Evolutionary conservation across 1,140 invertebrate species (phyloP).

Genomic region (Reticulitermes speratus): DNA sequence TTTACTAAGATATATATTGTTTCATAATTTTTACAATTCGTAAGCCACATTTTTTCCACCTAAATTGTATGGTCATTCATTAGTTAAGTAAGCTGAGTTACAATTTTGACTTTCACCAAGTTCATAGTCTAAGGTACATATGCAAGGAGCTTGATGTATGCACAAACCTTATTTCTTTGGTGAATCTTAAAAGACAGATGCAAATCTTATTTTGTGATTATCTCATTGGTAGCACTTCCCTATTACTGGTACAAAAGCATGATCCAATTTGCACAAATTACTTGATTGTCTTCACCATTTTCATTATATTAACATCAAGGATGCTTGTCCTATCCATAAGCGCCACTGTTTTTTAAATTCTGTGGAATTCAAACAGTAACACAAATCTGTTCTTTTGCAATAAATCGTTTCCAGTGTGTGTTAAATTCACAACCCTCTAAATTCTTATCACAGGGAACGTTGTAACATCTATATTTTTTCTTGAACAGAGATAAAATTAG

Average conservation of each 20-base stretch:
- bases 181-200: neutral
- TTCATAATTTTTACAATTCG: too few relatives aligned
- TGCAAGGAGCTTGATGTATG: conserved; percentile 4
- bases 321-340: neutral
- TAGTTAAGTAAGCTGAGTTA: neutral
- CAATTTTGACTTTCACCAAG: neutral
- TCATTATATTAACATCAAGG: neutral
- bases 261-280: neutral
- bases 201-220: neutral
- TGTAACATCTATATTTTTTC: neutral
- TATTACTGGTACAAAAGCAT: neutral
- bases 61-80: neutral
- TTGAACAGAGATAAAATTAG: neutral
- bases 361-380: neutral
- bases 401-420: neutral
- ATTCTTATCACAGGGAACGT: neutral
- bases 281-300: neutral
- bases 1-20: too few relatives aligned
- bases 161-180: neutral
- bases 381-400: neutral
- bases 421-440: neutral
- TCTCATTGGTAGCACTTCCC: neutral
- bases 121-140: neutral
- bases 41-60: neutral
- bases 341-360: neutral